Percentiles rank a stretch among this genome's conserved stretches.
These are phyloP conservation scores for Pachymerium ferrugineum DNA, from an alignment of 2,888 invertebrate species.

Conservation along the genomic window DNA sequence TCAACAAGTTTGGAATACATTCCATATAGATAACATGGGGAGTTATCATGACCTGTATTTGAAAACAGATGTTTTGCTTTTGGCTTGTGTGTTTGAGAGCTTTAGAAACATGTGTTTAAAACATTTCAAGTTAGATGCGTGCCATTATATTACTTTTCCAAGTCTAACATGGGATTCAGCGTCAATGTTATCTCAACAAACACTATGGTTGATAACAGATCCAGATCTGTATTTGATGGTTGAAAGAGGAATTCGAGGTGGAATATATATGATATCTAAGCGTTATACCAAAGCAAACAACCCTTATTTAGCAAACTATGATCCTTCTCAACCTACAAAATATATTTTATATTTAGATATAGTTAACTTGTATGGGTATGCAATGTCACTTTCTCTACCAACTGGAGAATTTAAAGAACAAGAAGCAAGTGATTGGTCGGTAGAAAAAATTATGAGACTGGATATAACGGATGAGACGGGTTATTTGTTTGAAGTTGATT, in stretches of 20 bases:
- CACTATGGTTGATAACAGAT: slow-evolving; percentile 40
- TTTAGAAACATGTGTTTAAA: slow-evolving; percentile 40
- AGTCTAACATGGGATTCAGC: slow-evolving; percentile 43
- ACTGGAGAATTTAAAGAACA: slow-evolving; percentile 31
- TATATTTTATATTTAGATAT: slow-evolving; percentile 36
- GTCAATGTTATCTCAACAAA: slow-evolving; percentile 39
- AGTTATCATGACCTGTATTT: slow-evolving; percentile 40
- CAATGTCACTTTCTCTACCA: slow-evolving; percentile 35
- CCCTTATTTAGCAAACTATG: slow-evolving; percentile 25
- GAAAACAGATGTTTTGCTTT: slow-evolving; percentile 41
- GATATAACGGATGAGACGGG: neutral
- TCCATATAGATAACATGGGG: slow-evolving; percentile 38
- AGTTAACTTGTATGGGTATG: slow-evolving; percentile 38
- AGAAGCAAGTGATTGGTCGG: slow-evolving; percentile 31
- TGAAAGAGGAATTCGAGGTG: slow-evolving; percentile 40
- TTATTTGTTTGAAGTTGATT: slow-evolving; percentile 35
- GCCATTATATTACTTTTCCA: slow-evolving; percentile 40
- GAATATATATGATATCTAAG: slow-evolving; percentile 39
- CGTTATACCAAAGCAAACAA: slow-evolving; percentile 32
- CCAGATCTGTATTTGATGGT: too few relatives aligned
- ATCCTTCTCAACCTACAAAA: neutral
- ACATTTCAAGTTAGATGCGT: slow-evolving; percentile 41
- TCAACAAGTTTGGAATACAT: slow-evolving; percentile 40
- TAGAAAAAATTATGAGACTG: neutral
- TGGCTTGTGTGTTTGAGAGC: slow-evolving; percentile 43